phyloP scores from a whole-genome alignment of 2,888 invertebrate genomes.

The Conistra vaccinii region DNA sequence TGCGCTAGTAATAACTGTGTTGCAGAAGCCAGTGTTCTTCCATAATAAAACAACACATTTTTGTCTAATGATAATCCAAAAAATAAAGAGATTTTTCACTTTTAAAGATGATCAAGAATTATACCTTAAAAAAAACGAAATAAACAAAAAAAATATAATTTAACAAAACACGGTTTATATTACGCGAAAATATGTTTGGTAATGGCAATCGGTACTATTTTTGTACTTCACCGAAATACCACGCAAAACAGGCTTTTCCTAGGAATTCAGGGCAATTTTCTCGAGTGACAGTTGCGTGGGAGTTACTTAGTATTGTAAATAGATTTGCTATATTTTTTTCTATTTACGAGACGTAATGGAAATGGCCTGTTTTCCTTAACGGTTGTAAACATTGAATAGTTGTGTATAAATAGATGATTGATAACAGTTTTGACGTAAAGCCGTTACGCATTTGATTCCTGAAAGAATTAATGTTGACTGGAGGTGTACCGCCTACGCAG shows the following conservation, averaged over 20 bases:
- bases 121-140: too few relatives aligned
- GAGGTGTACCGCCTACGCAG: background rate
- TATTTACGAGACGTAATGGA: conserved; percentile 24
- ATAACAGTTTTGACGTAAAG: conserved; percentile 23
- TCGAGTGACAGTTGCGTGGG: conserved; percentile 27
- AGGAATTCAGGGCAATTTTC: conserved; percentile 23
- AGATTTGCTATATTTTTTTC: conserved; percentile 24
- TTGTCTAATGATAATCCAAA: too few relatives aligned
- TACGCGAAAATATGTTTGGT: too few relatives aligned
- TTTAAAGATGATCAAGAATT: too few relatives aligned
- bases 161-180: too few relatives aligned
- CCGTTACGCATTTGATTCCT: conserved; percentile 3
- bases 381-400: conserved; percentile 7
- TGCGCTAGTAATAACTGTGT: too few relatives aligned
- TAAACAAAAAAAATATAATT: too few relatives aligned
- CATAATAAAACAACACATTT: too few relatives aligned
- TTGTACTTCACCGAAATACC: background rate
- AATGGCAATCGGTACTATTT: background rate
- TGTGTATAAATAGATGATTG: conserved; percentile 32
- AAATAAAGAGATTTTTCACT: too few relatives aligned
- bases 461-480: conserved; percentile 1
- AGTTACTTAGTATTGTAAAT: conserved; percentile 14
- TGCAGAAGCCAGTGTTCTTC: too few relatives aligned
- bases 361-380: conserved; percentile 25
- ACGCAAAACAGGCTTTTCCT: background rate